Evolutionary conservation across 2,797 vertebrate species (phyloP).

Genomic region (Danio albolineatus): DNA sequence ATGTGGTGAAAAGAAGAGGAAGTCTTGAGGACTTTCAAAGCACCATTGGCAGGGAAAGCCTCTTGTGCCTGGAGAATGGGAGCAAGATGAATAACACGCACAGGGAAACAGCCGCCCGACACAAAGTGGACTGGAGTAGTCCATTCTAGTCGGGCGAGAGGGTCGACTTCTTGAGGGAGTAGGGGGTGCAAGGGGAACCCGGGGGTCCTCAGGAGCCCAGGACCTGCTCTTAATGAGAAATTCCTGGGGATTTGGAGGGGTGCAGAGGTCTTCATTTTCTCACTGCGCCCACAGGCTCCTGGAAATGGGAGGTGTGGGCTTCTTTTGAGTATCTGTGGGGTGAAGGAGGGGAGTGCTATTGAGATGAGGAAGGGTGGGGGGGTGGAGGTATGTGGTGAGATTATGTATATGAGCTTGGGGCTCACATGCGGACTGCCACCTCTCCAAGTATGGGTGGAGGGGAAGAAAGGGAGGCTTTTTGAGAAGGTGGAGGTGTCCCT

Average conservation of each 20-base stretch:
- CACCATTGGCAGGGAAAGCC: slow-evolving; percentile 66
- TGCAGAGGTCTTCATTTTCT: slow-evolving; percentile 87
- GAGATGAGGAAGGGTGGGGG: slow-evolving; percentile 62
- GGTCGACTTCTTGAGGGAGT: slow-evolving; percentile 70
- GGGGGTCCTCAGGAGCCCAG: slow-evolving; percentile 71
- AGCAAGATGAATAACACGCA: slow-evolving; percentile 75
- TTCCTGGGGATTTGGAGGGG: slow-evolving; percentile 84
- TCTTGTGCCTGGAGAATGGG: slow-evolving; percentile 75
- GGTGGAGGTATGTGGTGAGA: slow-evolving; percentile 65
- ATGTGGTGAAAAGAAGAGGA: slow-evolving; percentile 76
- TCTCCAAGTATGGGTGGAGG: slow-evolving; percentile 59
- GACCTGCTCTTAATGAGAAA: slow-evolving; percentile 84
- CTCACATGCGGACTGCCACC: slow-evolving; percentile 62
- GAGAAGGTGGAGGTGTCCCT: slow-evolving; percentile 47
- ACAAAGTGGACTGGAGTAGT: slow-evolving; percentile 75
- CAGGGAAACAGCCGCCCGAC: slow-evolving; percentile 69
- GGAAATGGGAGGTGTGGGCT: slow-evolving; percentile 69
- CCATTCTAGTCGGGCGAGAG: slow-evolving; percentile 74
- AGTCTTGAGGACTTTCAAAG: slow-evolving; percentile 76
- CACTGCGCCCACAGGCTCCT: slow-evolving; percentile 79
- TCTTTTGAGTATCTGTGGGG: slow-evolving; percentile 71
- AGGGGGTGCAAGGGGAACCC: slow-evolving; percentile 56
- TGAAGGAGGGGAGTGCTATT: slow-evolving; percentile 71
- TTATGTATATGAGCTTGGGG: slow-evolving; percentile 78
- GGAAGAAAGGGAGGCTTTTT: slow-evolving; percentile 46